Percentiles rank a stretch among this genome's conserved stretches.
phyloP scores from a whole-genome alignment of 2,113 vertebrate species.

The Tetrax tetrax region DNA sequence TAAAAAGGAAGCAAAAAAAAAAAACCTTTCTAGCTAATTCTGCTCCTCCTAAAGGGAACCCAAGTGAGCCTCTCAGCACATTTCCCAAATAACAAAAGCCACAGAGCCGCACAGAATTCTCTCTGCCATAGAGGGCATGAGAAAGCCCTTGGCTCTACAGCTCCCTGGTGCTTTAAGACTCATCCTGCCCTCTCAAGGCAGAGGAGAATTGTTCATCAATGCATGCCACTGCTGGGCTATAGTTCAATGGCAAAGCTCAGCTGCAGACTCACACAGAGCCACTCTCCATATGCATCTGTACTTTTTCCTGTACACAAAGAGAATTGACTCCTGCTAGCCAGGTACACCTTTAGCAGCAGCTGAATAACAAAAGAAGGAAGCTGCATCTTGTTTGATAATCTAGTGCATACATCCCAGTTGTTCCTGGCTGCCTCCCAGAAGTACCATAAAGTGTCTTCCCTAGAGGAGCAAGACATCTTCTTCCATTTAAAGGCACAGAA shows the following conservation, averaged over 20 bases:
- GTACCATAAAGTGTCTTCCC: background rate
- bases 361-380: background rate
- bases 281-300: background rate
- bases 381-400: background rate
- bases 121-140: background rate
- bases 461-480: background rate
- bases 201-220: background rate
- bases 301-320: background rate
- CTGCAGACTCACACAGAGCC: background rate
- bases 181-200: background rate
- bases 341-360: background rate
- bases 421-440: background rate
- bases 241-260: background rate
- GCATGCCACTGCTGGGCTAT: background rate
- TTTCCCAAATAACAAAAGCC: background rate
- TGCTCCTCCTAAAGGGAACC: accelerated
- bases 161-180: background rate
- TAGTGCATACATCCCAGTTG: background rate
- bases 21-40: background rate
- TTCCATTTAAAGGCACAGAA: background rate
- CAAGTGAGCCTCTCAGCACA: background rate
- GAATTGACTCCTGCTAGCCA: background rate
- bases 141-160: background rate
- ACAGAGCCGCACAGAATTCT: background rate
- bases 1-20: background rate